A percentile compares a stretch with the other conserved stretches of the same genome.
Evolutionary conservation across 2,113 vertebrate genomes (phyloP).

Genomic region (Hiodon tergisus): DNA sequence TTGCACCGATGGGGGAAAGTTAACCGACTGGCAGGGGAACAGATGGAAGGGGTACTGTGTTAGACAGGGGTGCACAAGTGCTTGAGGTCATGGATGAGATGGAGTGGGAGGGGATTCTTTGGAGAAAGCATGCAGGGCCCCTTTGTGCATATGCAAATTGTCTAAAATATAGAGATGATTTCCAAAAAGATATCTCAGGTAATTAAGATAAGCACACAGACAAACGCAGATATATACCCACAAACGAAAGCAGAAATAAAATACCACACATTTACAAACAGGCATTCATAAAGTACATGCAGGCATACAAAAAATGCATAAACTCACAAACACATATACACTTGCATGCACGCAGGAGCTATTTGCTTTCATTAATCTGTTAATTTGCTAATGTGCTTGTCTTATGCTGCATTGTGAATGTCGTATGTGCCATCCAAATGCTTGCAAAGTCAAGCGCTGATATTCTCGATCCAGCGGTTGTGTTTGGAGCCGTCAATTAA

Average conservation of each 20-base stretch:
- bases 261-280: no score
- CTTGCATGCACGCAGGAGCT: slow-evolving; percentile 11
- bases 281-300: no score
- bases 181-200: no score
- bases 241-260: no score
- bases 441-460: slow-evolving; percentile 54
- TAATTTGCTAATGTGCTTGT: slow-evolving; percentile 11
- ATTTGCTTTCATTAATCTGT: background rate
- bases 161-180: no score
- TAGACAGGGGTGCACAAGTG: background rate
- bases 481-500: slow-evolving; percentile 61
- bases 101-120: no score
- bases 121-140: no score
- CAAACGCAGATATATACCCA: no score
- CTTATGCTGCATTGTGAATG: slow-evolving; percentile 40
- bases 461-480: slow-evolving; percentile 60
- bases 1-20: background rate
- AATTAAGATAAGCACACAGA: no score
- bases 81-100: no score
- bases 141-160: no score
- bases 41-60: background rate
- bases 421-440: slow-evolving; percentile 47
- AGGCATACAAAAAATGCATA: no score
- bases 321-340: background rate
- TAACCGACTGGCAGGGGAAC: background rate